phyloP scores from a whole-genome alignment of 2,797 vertebrate species.

The Centroberyx gerrardi region DNA sequence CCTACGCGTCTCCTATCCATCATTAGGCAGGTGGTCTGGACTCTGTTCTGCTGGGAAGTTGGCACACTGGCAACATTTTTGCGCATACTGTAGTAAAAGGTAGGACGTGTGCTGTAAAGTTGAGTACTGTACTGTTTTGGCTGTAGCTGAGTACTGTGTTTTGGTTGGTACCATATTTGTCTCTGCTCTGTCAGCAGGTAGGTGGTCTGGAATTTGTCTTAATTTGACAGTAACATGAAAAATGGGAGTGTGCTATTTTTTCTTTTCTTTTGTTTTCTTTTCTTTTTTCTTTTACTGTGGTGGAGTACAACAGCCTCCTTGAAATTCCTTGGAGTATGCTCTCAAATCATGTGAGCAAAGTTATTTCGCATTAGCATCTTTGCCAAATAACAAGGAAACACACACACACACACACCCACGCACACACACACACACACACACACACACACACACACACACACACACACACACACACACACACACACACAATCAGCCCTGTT shows the following conservation, averaged over 20 bases:
- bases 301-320: too few species aligned
- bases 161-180: slow-evolving; percentile 58
- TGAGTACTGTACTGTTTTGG: slow-evolving; percentile 48
- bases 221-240: slow-evolving; percentile 58
- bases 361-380: too few species aligned
- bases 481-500: background rate
- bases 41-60: slow-evolving; percentile 45
- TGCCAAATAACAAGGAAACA: background rate
- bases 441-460: background rate
- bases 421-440: background rate
- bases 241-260: slow-evolving; percentile 4
- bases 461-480: background rate
- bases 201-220: slow-evolving; percentile 60
- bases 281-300: too few species aligned
- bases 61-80: slow-evolving; percentile 38
- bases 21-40: slow-evolving; percentile 46
- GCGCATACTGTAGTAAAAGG: slow-evolving; percentile 22
- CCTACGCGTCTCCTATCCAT: slow-evolving; percentile 35
- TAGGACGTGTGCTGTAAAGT: slow-evolving; percentile 41
- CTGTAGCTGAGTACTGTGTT: slow-evolving; percentile 52
- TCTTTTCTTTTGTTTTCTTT: slow-evolving; percentile 13
- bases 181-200: slow-evolving; percentile 66
- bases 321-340: too few species aligned
- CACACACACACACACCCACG: background rate
- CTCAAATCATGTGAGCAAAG: too few species aligned